Evolutionary conservation across 2,888 invertebrate species (phyloP).

Genomic region (Chrysolina americana): DNA sequence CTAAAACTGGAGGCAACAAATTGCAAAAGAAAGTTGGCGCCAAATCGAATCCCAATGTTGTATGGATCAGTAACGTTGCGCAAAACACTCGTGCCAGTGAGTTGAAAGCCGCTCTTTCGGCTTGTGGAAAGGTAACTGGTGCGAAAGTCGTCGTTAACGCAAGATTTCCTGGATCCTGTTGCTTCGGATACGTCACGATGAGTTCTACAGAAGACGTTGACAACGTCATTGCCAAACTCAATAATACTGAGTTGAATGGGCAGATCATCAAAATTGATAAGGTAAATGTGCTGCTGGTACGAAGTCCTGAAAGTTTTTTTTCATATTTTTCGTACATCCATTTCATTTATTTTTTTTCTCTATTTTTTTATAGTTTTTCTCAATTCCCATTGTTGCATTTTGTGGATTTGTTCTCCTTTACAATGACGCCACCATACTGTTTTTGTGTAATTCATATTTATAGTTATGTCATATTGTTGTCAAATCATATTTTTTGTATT

Average conservation of each 20-base stretch:
- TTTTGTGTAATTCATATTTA: too few species aligned
- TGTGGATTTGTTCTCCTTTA: too few species aligned
- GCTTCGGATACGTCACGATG: constrained; percentile 98
- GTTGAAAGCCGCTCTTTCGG: constrained; percentile 91
- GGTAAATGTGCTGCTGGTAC: constrained; percentile 72
- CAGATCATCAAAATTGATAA: constrained; percentile 95
- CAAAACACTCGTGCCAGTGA: constrained; percentile 94
- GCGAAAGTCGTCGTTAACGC: constrained; percentile 98
- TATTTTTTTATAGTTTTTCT: too few species aligned
- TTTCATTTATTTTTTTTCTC: too few species aligned
- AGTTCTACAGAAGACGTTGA: constrained; percentile 90
- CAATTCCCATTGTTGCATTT: too few species aligned
- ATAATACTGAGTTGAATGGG: constrained; percentile 94
- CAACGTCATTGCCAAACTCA: constrained; percentile 90
- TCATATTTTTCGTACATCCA: not conserved
- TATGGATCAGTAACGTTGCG: constrained; percentile 96
- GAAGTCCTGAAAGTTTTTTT: not conserved
- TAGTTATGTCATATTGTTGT: too few species aligned
- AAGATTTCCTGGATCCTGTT: constrained; percentile 90
- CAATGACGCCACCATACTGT: too few species aligned
- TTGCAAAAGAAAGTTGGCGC: constrained; percentile 52
- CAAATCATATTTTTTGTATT: too few species aligned
- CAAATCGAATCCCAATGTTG: constrained; percentile 74
- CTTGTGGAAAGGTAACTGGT: constrained; percentile 94
- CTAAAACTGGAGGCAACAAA: constrained; percentile 41